Percentiles rank a stretch among this genome's conserved stretches.
These are phyloP conservation scores for Sinocyclocheilus anshuiensis DNA, from an alignment of 2,113 vertebrate species.

Conservation along the genomic window DNA sequence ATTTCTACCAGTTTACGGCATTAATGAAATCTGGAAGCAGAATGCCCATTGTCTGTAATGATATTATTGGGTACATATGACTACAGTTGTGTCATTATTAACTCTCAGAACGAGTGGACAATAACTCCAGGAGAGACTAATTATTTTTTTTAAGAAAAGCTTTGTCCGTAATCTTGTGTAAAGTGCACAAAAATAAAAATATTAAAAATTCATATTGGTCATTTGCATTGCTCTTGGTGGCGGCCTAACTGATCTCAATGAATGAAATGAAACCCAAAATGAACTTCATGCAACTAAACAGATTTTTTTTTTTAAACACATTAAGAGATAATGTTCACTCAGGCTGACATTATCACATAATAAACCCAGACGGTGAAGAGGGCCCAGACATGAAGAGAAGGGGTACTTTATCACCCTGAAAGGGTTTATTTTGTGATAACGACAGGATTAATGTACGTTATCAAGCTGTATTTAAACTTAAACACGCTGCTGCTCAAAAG, in stretches of 20 bases:
- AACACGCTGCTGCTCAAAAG: neutral
- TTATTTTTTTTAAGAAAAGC: conserved; percentile 8
- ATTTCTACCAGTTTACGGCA: conserved; percentile 84
- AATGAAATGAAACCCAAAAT: neutral
- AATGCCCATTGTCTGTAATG: conserved; percentile 95
- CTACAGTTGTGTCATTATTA: neutral
- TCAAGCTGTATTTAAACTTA: neutral
- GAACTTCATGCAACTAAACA: neutral
- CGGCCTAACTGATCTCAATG: neutral
- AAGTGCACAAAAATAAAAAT: conserved; percentile 23
- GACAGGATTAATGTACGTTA: neutral
- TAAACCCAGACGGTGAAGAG: neutral
- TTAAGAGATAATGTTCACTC: neutral
- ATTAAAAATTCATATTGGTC: neutral
- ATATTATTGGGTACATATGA: conserved; percentile 92
- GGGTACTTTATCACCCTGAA: neutral
- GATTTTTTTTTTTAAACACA: too few species aligned
- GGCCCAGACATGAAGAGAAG: neutral
- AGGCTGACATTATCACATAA: neutral
- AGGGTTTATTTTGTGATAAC: conserved; percentile 4
- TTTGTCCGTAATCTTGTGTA: conserved; percentile 36
- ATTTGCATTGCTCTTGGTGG: neutral
- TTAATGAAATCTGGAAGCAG: conserved; percentile 94
- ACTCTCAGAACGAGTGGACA: conserved; percentile 41
- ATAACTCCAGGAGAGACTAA: neutral